These are phyloP conservation scores for Grus americana DNA, from an alignment of 2,113 vertebrate genomes.

Conservation along the genomic window DNA sequence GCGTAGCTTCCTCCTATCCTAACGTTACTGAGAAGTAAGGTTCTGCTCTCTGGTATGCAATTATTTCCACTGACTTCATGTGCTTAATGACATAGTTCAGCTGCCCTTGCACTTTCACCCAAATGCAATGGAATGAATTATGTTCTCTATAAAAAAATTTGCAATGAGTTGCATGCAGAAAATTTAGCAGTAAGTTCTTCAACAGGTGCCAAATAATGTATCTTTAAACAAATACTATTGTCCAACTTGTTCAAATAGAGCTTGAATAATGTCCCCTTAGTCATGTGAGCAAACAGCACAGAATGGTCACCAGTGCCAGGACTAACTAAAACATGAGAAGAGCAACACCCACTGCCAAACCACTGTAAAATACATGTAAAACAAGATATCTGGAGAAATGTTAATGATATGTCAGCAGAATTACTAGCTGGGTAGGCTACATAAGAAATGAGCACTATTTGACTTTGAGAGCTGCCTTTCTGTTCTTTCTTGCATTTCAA, in stretches of 20 bases:
- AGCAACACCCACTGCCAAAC: neutral
- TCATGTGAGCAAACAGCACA: neutral
- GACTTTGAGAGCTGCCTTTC: neutral
- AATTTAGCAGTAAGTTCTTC: neutral
- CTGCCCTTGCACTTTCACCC: neutral
- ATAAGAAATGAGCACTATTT: neutral
- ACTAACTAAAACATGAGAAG: neutral
- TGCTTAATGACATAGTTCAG: neutral
- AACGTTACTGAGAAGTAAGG: neutral
- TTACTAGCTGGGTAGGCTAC: neutral
- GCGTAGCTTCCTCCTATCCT: neutral
- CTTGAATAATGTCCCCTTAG: neutral
- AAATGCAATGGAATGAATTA: neutral
- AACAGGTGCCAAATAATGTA: neutral
- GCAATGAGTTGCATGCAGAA: neutral
- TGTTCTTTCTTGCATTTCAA: neutral
- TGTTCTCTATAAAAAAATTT: neutral
- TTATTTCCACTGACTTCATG: neutral
- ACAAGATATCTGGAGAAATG: neutral
- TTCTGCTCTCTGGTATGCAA: neutral
- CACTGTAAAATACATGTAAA: neutral
- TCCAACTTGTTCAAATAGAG: neutral
- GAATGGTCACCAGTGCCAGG: neutral
- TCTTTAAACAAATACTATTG: neutral
- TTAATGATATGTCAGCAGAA: neutral